Evolutionary conservation across 2,113 vertebrate genomes (phyloP).

Genomic region (Candoia aspera): DNA sequence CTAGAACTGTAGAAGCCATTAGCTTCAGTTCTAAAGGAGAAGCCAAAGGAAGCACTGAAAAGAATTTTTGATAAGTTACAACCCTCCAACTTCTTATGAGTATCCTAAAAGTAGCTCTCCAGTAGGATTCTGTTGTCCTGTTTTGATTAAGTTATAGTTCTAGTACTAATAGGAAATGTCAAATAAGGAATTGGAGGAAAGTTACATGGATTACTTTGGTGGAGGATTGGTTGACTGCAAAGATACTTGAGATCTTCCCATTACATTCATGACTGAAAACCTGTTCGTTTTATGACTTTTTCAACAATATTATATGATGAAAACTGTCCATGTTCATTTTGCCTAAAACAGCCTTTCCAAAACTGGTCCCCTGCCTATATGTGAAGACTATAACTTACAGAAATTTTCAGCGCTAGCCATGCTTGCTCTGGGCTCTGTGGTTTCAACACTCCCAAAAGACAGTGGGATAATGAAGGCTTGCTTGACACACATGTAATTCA

Average conservation of each 20-base stretch:
- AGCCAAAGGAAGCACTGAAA: neutral
- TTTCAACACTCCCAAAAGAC: neutral
- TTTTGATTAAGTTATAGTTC: constrained; percentile 51
- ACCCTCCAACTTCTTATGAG: constrained; percentile 1
- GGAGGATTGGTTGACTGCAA: constrained; percentile 63
- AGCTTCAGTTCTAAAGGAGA: neutral
- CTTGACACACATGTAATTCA: neutral
- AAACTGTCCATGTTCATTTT: constrained; percentile 71
- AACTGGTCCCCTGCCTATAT: neutral
- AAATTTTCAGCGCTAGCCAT: neutral
- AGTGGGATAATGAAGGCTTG: neutral
- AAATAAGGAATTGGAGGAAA: constrained; percentile 65
- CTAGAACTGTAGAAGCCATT: neutral
- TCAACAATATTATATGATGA: constrained; percentile 62
- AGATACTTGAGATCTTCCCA: constrained; percentile 65
- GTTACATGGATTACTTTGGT: constrained; percentile 54
- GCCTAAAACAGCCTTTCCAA: constrained; percentile 29
- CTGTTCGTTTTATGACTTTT: constrained; percentile 73
- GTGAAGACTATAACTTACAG: neutral
- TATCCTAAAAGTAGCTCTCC: neutral
- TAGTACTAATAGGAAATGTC: constrained; percentile 50
- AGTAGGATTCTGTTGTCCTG: constrained; percentile 9
- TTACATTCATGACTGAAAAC: constrained; percentile 71
- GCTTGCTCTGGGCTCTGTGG: neutral
- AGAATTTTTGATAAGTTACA: neutral